Percentiles rank a stretch among this genome's conserved stretches.
These are phyloP conservation scores for Dynastes hyllus DNA, from an alignment of 2,888 invertebrate species.

Conservation along the genomic window DNA sequence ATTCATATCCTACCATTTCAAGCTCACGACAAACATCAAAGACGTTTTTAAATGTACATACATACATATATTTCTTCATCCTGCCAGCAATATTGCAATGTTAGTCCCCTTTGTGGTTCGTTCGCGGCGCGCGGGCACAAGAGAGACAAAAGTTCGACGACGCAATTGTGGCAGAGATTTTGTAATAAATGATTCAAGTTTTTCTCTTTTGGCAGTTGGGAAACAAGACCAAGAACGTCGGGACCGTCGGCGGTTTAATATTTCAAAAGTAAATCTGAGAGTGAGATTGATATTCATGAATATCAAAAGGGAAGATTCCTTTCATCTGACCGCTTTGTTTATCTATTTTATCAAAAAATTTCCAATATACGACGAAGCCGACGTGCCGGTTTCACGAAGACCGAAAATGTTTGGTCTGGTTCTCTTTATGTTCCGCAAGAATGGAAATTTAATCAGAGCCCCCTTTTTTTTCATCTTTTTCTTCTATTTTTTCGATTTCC, in stretches of 20 bases:
- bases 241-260: conserved; percentile 47
- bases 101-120: conserved; percentile 3
- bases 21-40: conserved; percentile 16
- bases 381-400: conserved; percentile 5
- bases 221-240: conserved; percentile 43
- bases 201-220: conserved; percentile 31
- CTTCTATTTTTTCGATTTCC: conserved; percentile 18
- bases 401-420: conserved; percentile 28
- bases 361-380: conserved; percentile 38
- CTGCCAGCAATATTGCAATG: conserved; percentile 16
- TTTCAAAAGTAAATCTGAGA: conserved; percentile 51
- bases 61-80: conserved; percentile 40
- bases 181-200: conserved; percentile 42
- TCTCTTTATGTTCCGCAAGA: conserved; percentile 42
- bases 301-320: conserved; percentile 48
- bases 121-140: not conserved
- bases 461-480: conserved; percentile 1
- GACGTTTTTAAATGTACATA: conserved; percentile 21
- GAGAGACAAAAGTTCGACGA: conserved; percentile 23
- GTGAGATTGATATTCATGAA: conserved; percentile 54
- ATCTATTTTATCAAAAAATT: conserved; percentile 53
- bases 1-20: conserved; percentile 4
- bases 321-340: conserved; percentile 55
- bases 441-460: conserved; percentile 41
- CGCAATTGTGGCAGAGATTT: conserved; percentile 39